Evolutionary conservation across 2,888 invertebrate species (phyloP).

Genomic region (Aleiodes leptofemur): DNA sequence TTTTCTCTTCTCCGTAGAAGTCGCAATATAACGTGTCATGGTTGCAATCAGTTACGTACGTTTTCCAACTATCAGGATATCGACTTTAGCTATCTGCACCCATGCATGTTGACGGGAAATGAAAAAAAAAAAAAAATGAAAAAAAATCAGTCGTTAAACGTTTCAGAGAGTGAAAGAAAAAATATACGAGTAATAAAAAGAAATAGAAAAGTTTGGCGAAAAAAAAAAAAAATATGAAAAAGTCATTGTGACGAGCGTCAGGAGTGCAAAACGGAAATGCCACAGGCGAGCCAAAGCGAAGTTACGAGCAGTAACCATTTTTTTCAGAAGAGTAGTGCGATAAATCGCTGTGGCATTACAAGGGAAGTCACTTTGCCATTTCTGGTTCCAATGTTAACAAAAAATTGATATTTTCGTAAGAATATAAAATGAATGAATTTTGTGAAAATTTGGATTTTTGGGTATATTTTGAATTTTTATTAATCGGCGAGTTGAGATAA

Average conservation of each 20-base stretch:
- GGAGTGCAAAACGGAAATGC: slow-evolving; percentile 56
- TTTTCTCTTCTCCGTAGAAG: too few species aligned
- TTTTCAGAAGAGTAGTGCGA: slow-evolving; percentile 41
- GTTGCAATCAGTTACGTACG: too few species aligned
- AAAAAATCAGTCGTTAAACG: slow-evolving; percentile 12
- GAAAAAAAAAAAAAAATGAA: neutral
- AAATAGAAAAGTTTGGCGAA: slow-evolving; percentile 27
- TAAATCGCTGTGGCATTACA: slow-evolving; percentile 55
- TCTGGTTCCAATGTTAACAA: slow-evolving; percentile 41
- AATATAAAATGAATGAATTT: neutral
- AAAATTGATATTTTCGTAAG: slow-evolving; percentile 13
- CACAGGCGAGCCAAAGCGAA: slow-evolving; percentile 44
- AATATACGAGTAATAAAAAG: neutral
- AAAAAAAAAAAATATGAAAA: slow-evolving; percentile 12
- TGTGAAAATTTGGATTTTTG: neutral
- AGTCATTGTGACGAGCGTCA: slow-evolving; percentile 49
- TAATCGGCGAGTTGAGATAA: too few species aligned
- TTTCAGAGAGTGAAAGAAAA: neutral
- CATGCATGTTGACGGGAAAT: slow-evolving; percentile 27
- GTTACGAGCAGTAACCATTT: slow-evolving; percentile 51
- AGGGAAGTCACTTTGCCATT: slow-evolving; percentile 57
- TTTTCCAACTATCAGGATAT: too few species aligned
- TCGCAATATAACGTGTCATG: too few species aligned
- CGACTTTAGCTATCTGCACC: slow-evolving; percentile 2
- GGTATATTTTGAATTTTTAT: too few species aligned